Percentiles rank a stretch among this genome's conserved stretches.
These are phyloP conservation scores for Pollachius pollachius DNA, from an alignment of 2,113 vertebrate genomes.

Conservation along the genomic window DNA sequence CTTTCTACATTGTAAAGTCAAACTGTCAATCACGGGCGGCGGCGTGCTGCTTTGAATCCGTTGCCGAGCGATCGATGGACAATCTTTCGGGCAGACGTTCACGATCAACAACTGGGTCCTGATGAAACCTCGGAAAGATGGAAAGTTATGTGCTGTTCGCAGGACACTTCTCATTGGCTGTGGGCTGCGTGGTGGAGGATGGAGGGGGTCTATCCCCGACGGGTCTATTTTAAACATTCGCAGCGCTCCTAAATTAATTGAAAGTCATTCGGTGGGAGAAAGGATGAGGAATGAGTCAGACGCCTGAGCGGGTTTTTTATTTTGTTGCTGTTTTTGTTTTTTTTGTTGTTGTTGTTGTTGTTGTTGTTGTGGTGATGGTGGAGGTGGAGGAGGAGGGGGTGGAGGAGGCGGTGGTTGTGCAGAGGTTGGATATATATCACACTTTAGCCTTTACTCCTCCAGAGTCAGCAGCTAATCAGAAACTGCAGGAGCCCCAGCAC, in stretches of 20 bases:
- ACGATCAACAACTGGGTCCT: constrained; percentile 38
- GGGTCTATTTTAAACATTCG: constrained; percentile 51
- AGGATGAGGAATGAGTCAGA: constrained; percentile 39
- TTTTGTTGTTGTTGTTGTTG: background rate
- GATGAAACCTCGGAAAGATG: constrained; percentile 56
- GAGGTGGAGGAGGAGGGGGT: background rate
- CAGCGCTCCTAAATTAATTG: constrained; percentile 64
- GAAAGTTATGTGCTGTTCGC: constrained; percentile 45
- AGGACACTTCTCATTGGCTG: constrained; percentile 50
- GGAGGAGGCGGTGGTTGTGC: background rate
- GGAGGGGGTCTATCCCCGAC: constrained; percentile 49
- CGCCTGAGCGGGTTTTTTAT: background rate
- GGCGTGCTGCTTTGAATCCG: background rate
- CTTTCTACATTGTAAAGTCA: constrained; percentile 35
- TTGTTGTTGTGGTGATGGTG: constrained; percentile 38
- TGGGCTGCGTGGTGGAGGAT: constrained; percentile 35
- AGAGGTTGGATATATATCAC: constrained; percentile 14
- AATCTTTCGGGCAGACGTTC: too few species aligned
- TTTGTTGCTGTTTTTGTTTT: background rate
- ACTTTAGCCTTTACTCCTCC: constrained; percentile 32
- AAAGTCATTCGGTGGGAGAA: constrained; percentile 65
- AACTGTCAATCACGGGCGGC: constrained; percentile 39
- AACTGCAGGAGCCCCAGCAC: constrained; percentile 12
- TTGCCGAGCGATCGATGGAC: too few species aligned
- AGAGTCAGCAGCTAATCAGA: constrained; percentile 35